Evolutionary conservation across 2,888 invertebrate genomes (phyloP).

Genomic region (Coenonympha glycerion): DNA sequence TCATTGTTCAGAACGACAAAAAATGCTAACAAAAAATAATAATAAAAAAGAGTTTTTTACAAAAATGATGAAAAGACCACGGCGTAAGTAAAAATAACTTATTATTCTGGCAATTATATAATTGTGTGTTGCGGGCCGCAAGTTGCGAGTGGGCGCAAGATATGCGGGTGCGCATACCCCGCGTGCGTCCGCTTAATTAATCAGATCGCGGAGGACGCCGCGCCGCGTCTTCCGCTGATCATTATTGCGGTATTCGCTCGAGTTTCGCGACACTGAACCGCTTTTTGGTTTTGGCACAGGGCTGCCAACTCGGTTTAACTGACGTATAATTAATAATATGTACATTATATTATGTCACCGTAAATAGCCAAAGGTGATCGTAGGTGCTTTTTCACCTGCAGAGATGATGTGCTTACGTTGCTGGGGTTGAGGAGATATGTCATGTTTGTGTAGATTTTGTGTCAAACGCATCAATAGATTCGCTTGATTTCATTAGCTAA

Average conservation of each 20-base stretch:
- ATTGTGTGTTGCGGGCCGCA: background rate
- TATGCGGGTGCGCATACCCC: constrained; percentile 32
- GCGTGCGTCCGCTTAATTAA: constrained; percentile 35
- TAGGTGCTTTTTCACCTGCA: no score
- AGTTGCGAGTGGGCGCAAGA: constrained; percentile 14
- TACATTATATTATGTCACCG: no score
- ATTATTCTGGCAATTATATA: constrained; percentile 1
- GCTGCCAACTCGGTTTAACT: background rate
- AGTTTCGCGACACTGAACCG: constrained; percentile 29
- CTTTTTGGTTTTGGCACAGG: background rate
- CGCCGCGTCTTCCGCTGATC: constrained; percentile 50
- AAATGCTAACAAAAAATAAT: no score
- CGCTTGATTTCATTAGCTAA: no score
- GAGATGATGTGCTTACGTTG: no score
- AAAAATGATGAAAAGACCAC: background rate
- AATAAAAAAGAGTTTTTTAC: no score
- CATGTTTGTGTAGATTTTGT: no score
- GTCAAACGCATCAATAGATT: no score
- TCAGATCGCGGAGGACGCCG: constrained; percentile 34
- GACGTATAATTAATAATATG: no score
- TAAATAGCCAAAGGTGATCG: no score
- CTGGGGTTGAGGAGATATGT: no score
- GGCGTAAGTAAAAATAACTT: background rate
- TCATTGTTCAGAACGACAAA: no score
- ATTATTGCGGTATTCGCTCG: constrained; percentile 67